phyloP scores from a whole-genome alignment of 2,797 vertebrate species.

The Sarcoramphus papa region DNA sequence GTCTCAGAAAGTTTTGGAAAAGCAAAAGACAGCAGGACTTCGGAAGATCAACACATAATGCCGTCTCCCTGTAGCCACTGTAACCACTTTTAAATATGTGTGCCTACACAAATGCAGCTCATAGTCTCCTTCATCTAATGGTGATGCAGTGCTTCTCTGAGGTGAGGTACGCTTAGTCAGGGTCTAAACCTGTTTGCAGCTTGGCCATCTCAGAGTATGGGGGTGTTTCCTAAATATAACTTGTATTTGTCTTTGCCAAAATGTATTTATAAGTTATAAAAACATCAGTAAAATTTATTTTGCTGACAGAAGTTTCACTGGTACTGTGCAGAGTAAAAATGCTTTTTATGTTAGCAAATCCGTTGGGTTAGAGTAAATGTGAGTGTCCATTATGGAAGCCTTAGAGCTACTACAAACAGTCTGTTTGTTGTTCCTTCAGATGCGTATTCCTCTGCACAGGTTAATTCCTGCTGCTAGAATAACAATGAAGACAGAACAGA shows the following conservation, averaged over 20 bases:
- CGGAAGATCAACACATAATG: not conserved
- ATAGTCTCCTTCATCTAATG: not conserved
- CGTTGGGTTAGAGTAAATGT: not conserved
- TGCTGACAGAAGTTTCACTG: not conserved
- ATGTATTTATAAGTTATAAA: not conserved
- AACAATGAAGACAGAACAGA: not conserved
- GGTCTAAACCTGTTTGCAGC: not conserved
- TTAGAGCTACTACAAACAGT: not conserved
- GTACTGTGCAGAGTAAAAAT: not conserved
- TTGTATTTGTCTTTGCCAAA: not conserved
- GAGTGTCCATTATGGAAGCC: not conserved
- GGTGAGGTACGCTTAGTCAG: not conserved
- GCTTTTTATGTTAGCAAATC: not conserved
- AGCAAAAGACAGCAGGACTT: not conserved
- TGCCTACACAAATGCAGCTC: not conserved
- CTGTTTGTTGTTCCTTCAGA: not conserved
- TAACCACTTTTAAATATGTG: not conserved
- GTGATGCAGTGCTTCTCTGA: not conserved
- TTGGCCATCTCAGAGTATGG: not conserved
- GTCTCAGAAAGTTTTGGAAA: not conserved
- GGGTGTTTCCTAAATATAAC: not conserved
- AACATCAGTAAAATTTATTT: not conserved
- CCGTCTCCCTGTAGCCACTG: not conserved
- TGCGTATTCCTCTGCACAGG: not conserved
- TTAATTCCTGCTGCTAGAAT: not conserved